Evolutionary conservation across 2,113 vertebrate genomes (phyloP).

Genomic region (Tympanuchus pallidicinctus): DNA sequence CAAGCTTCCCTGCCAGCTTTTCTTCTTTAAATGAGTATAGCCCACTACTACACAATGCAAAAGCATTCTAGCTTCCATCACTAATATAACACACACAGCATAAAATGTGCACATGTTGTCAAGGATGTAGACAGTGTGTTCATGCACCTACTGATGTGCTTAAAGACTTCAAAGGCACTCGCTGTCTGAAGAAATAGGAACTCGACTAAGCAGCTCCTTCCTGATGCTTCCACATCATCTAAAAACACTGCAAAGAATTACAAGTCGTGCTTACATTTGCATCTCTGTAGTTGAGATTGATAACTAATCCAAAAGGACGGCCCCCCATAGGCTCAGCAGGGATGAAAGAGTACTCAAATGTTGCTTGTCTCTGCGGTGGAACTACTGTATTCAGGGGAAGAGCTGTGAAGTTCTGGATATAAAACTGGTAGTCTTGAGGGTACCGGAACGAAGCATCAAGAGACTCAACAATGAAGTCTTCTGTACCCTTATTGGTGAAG

Average conservation of each 20-base stretch:
- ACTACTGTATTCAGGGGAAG: constrained; percentile 90
- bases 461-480: constrained; percentile 94
- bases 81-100: background rate
- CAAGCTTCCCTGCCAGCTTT: background rate
- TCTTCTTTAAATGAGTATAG: background rate
- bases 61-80: background rate
- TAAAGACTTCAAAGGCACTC: background rate
- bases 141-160: background rate
- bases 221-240: background rate
- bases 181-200: background rate
- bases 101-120: accelerated
- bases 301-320: constrained; percentile 94
- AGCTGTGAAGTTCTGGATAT: constrained; percentile 99
- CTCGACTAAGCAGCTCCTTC: background rate
- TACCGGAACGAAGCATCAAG: constrained; percentile 98
- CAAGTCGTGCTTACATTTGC: constrained; percentile 78
- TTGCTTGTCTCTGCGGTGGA: constrained; percentile 91
- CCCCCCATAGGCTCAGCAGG: constrained; percentile 98
- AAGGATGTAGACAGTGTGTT: background rate
- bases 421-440: constrained; percentile 98
- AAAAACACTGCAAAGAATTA: background rate
- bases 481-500: constrained; percentile 94
- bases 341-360: constrained; percentile 98
- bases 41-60: background rate
- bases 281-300: constrained; percentile 98